phyloP scores from a whole-genome alignment of 2,113 vertebrate species.

The Xyliphius kryptos region DNA sequence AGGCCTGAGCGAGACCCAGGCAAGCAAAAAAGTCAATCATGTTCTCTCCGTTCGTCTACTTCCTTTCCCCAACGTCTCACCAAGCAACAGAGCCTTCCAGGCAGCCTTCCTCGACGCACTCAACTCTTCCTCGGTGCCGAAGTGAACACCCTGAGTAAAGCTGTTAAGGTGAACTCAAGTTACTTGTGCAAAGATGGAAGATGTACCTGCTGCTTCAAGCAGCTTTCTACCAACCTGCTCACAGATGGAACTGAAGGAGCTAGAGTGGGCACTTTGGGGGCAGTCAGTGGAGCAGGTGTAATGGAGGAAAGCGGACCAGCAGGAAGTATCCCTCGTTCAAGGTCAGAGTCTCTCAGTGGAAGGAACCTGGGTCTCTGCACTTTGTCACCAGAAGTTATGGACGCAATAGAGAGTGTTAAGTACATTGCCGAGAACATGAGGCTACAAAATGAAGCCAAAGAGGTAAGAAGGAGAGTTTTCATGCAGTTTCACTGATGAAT shows the following conservation, averaged over 20 bases:
- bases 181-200: conserved; percentile 61
- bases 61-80: conserved; percentile 36
- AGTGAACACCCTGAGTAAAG: conserved; percentile 67
- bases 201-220: conserved; percentile 68
- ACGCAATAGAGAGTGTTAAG: conserved; percentile 85
- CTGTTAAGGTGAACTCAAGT: conserved; percentile 56
- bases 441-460: conserved; percentile 91
- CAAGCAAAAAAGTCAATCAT: conserved; percentile 33
- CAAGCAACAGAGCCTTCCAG: conserved; percentile 54
- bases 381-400: conserved; percentile 80
- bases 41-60: conserved; percentile 46
- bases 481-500: too few relatives aligned
- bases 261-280: conserved; percentile 49
- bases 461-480: conserved; percentile 83
- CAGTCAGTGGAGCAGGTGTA: conserved; percentile 52
- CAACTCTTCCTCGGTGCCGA: conserved; percentile 63
- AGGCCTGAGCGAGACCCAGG: conserved; percentile 69
- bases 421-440: conserved; percentile 96
- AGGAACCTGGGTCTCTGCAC: conserved; percentile 61
- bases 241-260: conserved; percentile 58
- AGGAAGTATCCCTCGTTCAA: conserved; percentile 64
- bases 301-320: conserved; percentile 27
- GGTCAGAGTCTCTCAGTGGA: conserved; percentile 76
- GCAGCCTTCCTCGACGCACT: conserved; percentile 53
- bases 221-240: conserved; percentile 60